phyloP scores from a whole-genome alignment of 2,797 vertebrate species.

The Poeciliopsis infans region DNA sequence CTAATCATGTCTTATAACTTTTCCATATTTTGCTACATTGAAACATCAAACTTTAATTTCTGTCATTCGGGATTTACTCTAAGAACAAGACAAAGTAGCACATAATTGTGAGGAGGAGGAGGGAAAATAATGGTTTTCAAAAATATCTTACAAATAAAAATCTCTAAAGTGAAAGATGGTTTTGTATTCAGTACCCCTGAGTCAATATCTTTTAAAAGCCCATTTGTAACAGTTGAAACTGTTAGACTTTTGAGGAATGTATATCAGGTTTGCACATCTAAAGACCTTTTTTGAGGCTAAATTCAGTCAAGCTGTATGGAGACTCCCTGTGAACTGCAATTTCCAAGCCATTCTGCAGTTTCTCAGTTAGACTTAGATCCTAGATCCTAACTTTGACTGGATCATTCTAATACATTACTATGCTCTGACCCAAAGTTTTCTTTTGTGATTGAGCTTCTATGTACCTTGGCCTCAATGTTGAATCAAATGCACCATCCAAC shows the following conservation, averaged over 20 bases:
- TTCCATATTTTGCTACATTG: not conserved
- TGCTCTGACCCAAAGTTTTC: not conserved
- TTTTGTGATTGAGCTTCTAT: not conserved
- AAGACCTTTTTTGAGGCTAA: not conserved
- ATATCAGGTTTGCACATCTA: not conserved
- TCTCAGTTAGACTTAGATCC: not conserved
- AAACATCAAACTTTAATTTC: not conserved
- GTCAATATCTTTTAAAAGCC: not conserved
- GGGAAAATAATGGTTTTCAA: not conserved
- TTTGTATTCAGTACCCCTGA: not conserved
- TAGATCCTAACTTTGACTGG: not conserved
- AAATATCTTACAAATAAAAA: not conserved
- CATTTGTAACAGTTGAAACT: not conserved
- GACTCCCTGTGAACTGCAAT: not conserved
- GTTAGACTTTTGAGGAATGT: not conserved
- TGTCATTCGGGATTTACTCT: not conserved
- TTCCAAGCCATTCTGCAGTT: not conserved
- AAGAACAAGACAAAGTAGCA: not conserved
- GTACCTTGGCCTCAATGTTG: not conserved
- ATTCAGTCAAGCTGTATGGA: not conserved
- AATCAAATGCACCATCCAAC: not conserved
- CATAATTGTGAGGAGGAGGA: not conserved
- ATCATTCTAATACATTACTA: not conserved
- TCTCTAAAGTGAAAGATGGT: not conserved
- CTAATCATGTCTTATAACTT: not conserved